phyloP scores from a whole-genome alignment of 2,797 vertebrate genomes.

The Chanos chanos region DNA sequence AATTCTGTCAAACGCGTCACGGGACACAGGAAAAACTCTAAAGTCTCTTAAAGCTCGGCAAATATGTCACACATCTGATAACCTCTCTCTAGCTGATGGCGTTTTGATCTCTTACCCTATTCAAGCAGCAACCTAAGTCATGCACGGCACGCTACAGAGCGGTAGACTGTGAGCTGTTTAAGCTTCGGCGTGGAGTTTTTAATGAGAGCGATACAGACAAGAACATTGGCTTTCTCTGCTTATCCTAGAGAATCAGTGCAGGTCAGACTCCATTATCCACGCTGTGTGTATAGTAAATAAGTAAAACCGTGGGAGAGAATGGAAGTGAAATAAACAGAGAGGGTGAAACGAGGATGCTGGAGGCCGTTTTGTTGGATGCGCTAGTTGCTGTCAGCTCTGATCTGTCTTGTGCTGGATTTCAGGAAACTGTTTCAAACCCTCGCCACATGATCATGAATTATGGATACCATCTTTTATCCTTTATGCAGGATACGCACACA shows the following conservation, averaged over 20 bases:
- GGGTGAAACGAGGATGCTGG: slow-evolving; percentile 47
- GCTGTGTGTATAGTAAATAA: slow-evolving; percentile 20
- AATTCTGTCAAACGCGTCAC: too few relatives aligned
- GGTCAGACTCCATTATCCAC: slow-evolving; percentile 14
- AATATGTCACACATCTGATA: neutral
- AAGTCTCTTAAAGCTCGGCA: too few relatives aligned
- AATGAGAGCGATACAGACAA: neutral
- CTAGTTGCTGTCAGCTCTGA: slow-evolving; percentile 50
- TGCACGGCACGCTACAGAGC: too few relatives aligned
- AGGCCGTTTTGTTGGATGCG: slow-evolving; percentile 48
- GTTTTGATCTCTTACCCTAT: too few relatives aligned
- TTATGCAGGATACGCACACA: slow-evolving; percentile 1
- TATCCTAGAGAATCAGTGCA: neutral
- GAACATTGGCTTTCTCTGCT: too few relatives aligned
- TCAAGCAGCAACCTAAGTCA: too few relatives aligned
- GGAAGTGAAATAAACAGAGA: slow-evolving; percentile 38
- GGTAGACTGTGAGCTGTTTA: too few relatives aligned
- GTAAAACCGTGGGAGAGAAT: slow-evolving; percentile 39
- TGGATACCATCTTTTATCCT: slow-evolving; percentile 47
- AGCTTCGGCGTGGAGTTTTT: too few relatives aligned
- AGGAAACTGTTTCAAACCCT: slow-evolving; percentile 59
- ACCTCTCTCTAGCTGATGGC: too few relatives aligned
- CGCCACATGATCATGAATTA: slow-evolving; percentile 61
- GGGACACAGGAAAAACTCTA: too few relatives aligned
- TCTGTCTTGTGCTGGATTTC: slow-evolving; percentile 52